Base-by-base conservation (phyloP, 2,888 invertebrate genomes). In the Steromphala cineraria region DNA sequence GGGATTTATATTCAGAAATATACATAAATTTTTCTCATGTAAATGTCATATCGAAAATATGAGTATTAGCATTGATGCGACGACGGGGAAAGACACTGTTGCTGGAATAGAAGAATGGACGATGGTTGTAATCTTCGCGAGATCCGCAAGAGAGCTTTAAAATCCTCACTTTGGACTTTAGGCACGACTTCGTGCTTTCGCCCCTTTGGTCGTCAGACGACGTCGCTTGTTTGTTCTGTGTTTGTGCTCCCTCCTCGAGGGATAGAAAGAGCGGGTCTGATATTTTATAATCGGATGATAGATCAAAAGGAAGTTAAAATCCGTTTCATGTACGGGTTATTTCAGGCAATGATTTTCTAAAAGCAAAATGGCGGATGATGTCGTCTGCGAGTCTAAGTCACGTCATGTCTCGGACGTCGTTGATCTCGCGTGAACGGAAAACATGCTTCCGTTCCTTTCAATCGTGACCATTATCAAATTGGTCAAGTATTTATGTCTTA, bases 281-380 rank as follows among this genome's bases (percentile, higher is more conserved):
- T 40, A 71, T 71, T 71, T 71, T 71, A 71, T 71, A 71, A 71
- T 71, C 71, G 71, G 71, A 71, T 71, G 36, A 71, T 71, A 40
- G 71, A 71, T 71, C 71, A 71, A 71, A 71, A 28, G 71, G 36
- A 71, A 28, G n/a, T 19, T 71, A 36, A 71, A 71, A 71, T 71
- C 71, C 71, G 40, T 71, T 71, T 71, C 71, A 71, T 71, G 71
- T 71, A 36, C n/a, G 71, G 40, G 31, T 71, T 31, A 31, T 71
- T 71, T 36, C 36, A 36, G 46, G 71, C 36, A 10, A 71, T 24
- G 19, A 36, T 40, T 36, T 71, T 71, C 71, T 19, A 19, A 71
- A 71, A 71, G n/a, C 71, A 71, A 71, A 40, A 71, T 71, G 71
- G 40, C 71, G 31, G 40, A n/a, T n/a, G 10, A 36, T 71, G 71